These are phyloP conservation scores for Trididemnum miniatum DNA, from an alignment of 23 tunicate species.

Conservation along the genomic window DNA sequence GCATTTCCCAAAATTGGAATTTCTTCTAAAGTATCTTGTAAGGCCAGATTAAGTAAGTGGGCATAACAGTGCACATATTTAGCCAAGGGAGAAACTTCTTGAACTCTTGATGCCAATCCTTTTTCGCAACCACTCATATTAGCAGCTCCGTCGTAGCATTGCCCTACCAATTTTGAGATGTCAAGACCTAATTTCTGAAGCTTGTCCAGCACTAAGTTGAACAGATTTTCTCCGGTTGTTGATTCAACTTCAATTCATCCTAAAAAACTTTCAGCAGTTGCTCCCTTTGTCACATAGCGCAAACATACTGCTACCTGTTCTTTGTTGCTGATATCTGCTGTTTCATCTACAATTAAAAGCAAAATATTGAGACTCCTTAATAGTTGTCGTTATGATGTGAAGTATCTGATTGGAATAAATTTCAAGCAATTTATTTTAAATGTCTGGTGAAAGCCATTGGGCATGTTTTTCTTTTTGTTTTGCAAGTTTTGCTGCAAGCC, in stretches of 20 bases:
- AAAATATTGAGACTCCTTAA: background rate
- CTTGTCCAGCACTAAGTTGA: background rate
- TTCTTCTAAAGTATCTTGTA: slow-evolving; percentile 1
- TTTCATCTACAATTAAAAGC: slow-evolving; percentile 43
- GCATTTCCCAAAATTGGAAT: background rate
- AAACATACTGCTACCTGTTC: slow-evolving; percentile 39
- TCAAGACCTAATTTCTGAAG: background rate
- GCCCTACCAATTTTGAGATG: background rate
- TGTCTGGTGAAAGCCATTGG: slow-evolving; percentile 11
- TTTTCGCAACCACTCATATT: slow-evolving; percentile 25
- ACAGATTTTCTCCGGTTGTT: background rate
- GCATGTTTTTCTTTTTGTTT: slow-evolving; percentile 2
- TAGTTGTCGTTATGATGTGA: background rate
- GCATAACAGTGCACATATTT: slow-evolving; percentile 37
- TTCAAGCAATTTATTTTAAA: slow-evolving; percentile 46
- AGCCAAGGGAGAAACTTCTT: slow-evolving; percentile 19
- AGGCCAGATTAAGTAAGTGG: slow-evolving; percentile 43
- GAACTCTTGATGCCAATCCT: slow-evolving; percentile 22
- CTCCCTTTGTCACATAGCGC: slow-evolving; percentile 11
- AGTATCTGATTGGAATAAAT: slow-evolving; percentile 11
- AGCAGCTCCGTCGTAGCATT: slow-evolving; percentile 29
- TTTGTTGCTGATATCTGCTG: slow-evolving; percentile 18
- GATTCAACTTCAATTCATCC: slow-evolving; percentile 21
- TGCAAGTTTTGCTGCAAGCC: background rate
- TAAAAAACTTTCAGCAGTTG: slow-evolving; percentile 13